Percentiles rank a stretch among this genome's conserved stretches.
These are phyloP conservation scores for Pelvicachromis taeniatus DNA, from an alignment of 2,113 vertebrate species.

Conservation along the genomic window DNA sequence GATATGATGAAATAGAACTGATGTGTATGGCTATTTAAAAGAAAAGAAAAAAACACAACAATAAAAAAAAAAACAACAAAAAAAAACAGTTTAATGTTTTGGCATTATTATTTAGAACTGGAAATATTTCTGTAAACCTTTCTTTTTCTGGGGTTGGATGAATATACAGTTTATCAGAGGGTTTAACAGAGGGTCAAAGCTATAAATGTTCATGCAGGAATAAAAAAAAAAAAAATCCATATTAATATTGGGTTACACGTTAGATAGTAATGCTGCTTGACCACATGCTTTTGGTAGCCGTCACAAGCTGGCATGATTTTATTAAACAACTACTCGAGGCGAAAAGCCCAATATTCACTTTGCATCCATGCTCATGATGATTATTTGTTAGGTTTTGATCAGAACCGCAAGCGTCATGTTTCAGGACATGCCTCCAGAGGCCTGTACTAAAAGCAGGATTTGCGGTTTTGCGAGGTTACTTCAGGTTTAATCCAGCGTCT, in stretches of 20 bases:
- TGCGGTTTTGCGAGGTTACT: background rate
- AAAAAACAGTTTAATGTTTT: background rate
- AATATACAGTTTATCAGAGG: background rate
- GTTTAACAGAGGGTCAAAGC: background rate
- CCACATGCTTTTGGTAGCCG: background rate
- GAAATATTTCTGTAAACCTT: background rate
- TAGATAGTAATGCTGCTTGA: background rate
- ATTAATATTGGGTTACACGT: background rate
- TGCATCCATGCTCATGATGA: background rate
- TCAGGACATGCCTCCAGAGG: background rate
- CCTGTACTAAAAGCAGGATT: background rate
- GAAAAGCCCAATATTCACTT: background rate
- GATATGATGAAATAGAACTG: background rate
- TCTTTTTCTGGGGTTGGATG: background rate
- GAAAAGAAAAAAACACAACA: background rate
- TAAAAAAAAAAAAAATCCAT: background rate
- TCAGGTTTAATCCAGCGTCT: background rate
- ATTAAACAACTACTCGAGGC: background rate
- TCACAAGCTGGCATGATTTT: background rate
- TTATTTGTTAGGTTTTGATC: background rate
- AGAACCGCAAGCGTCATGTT: background rate
- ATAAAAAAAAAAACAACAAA: background rate
- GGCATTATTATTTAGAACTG: background rate
- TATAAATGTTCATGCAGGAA: background rate
- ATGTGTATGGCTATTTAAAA: slow-evolving; percentile 17